Conservation (phyloP, 2,888 invertebrate species). For the Pammene aurita region DNA sequence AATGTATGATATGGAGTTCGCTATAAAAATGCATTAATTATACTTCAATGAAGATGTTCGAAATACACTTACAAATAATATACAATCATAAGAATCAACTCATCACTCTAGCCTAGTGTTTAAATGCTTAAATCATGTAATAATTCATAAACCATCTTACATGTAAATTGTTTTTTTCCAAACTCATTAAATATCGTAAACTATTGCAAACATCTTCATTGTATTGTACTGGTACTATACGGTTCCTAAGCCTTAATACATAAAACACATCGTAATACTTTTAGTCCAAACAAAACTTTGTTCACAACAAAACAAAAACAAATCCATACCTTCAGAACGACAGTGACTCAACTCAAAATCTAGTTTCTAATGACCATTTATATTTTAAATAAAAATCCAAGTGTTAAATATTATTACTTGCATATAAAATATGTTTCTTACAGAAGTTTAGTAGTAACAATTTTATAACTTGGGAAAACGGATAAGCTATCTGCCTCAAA, state of each 20-base stretch:
- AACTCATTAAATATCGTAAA: neutral
- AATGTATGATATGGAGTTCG: neutral
- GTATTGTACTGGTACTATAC: slow-evolving; percentile 2
- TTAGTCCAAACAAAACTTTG: slow-evolving; percentile 39
- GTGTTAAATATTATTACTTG: too few species aligned
- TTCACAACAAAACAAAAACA: slow-evolving; percentile 37
- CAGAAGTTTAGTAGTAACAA: too few species aligned
- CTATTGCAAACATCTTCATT: slow-evolving; percentile 22
- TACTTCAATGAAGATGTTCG: slow-evolving; percentile 22
- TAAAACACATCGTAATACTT: slow-evolving; percentile 42
- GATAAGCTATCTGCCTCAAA: too few species aligned
- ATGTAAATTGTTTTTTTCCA: neutral
- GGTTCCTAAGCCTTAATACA: slow-evolving; percentile 34
- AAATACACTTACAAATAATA: neutral
- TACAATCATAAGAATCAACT: neutral
- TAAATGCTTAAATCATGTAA: neutral
- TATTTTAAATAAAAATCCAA: too few species aligned
- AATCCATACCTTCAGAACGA: slow-evolving; percentile 9
- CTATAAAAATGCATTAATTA: slow-evolving; percentile 19
- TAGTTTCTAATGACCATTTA: neutral
- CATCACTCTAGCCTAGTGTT: neutral
- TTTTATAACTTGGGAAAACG: too few species aligned
- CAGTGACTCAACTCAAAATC: neutral
- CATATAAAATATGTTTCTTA: too few species aligned
- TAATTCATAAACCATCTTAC: too few species aligned